phyloP scores from a whole-genome alignment of 2,113 vertebrate genomes.

The Heloderma charlesbogerti region DNA sequence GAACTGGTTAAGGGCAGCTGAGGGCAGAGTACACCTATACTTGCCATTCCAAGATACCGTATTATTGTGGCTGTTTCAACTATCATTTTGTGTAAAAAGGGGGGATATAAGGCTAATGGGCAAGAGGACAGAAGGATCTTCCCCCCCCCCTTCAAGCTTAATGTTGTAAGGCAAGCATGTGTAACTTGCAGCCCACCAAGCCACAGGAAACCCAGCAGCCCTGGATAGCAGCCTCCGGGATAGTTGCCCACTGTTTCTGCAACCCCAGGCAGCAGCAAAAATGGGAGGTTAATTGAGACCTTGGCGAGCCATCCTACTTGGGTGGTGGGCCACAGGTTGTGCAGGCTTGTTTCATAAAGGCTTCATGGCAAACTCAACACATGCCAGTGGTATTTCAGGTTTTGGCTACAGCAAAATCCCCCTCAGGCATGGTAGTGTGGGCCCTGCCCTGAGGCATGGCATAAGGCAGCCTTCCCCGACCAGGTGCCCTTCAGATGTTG shows the following conservation, averaged over 20 bases:
- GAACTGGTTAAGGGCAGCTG: constrained; percentile 70
- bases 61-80: background rate
- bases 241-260: too few species aligned
- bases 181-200: background rate
- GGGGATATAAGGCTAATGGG: fast-evolving
- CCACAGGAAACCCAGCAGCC: background rate
- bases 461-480: too few species aligned
- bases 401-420: too few species aligned
- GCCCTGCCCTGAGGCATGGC: too few species aligned
- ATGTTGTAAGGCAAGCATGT: background rate
- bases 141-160: background rate
- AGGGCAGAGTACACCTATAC: constrained; percentile 62
- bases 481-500: too few species aligned
- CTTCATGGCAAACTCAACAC: background rate
- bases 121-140: too few species aligned
- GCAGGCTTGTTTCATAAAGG: background rate
- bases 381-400: too few species aligned
- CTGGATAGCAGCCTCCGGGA: background rate
- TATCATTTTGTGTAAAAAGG: background rate
- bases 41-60: background rate
- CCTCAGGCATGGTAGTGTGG: too few species aligned
- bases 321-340: background rate
- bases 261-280: background rate
- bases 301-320: background rate
- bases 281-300: background rate